Conservation (phyloP, 1,140 invertebrate species). For the Dysdera silvatica region DNA sequence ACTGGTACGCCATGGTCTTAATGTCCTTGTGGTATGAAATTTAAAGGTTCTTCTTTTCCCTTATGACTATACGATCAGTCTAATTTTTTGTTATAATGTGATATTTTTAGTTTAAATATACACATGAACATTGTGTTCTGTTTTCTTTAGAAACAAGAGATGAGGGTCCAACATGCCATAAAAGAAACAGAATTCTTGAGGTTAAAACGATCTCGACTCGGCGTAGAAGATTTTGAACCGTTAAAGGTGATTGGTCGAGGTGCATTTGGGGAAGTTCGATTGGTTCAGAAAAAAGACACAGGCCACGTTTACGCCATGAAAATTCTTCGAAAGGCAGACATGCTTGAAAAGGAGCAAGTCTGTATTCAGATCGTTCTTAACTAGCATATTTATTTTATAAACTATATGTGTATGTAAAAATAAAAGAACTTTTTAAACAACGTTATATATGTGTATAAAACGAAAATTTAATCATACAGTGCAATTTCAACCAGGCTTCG, state of each 20-base stretch:
- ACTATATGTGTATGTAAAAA: no score
- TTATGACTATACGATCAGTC: slow-evolving; percentile 5
- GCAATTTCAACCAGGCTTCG: no score
- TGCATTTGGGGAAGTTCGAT: slow-evolving; percentile 93
- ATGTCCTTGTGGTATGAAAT: no score
- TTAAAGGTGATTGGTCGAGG: slow-evolving; percentile 93
- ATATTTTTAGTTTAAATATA: slow-evolving; percentile 25
- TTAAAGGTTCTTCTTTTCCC: no score
- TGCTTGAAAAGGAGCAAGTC: slow-evolving; percentile 97
- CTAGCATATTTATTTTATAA: no score
- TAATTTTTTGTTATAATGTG: neutral
- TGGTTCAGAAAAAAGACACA: slow-evolving; percentile 99
- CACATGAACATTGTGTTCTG: slow-evolving; percentile 27
- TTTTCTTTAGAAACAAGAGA: slow-evolving; percentile 49
- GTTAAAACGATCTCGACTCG: slow-evolving; percentile 87
- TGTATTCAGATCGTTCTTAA: neutral
- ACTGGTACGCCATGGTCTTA: no score
- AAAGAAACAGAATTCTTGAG: slow-evolving; percentile 98
- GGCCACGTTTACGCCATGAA: slow-evolving; percentile 99
- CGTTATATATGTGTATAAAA: no score
- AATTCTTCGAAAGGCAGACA: slow-evolving; percentile 96
- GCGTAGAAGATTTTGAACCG: slow-evolving; percentile 97
- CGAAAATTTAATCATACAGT: no score
- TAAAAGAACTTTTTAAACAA: no score
- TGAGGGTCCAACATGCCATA: slow-evolving; percentile 83